Evolutionary conservation across 2,888 invertebrate genomes (phyloP), one percentile per base, ranked within the genome.

Genomic region (Morinoia aosen): DNA sequence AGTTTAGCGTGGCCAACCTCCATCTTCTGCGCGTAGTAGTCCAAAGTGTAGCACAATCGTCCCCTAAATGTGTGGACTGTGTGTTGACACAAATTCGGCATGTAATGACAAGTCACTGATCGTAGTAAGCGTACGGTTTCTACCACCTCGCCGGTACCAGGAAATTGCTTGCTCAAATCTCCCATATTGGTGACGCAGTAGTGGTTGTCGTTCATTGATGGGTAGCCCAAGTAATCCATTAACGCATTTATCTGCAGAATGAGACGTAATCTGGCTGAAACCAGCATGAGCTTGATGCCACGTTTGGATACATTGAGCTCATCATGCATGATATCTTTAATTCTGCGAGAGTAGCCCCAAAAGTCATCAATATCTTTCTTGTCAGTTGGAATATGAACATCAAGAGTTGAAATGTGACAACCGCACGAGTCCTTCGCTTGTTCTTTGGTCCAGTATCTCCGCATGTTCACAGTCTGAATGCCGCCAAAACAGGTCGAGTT

Each of bases 141-240:
- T 58, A 96, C 96, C 95, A 95, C 96, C 19, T 95, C 94, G n/a
- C 96, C 96, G 19, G 88, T 96, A 25, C 96, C 96, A 48, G 96
- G 76, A 91, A 96, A 96, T 56, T 96, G 95, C 58, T 94, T 95
- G 64, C 95, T 95, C 76, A 96, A 88, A 95, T 96, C 95, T 48
- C 96, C 96, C 96, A 96, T 96, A 95, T 96, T 96, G 94, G 96
- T 96, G 61, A 96, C 95, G 88, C 96, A 96, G 95, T 96, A 96
- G 95, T 96, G 96, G 88, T 96, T 96, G 94, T 96, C 96, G 95
- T 96, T 96, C 76, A 96, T 95, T 25, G 96, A 96, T 48, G 96
- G 96, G 61, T 95, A n/a, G 39, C 96, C 95, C 14, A 96, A 48
- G 58, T 95, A 94, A n/a, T 95, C 95, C 95, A 96, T 58, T 39